Evolutionary conservation across 2,797 vertebrate species (phyloP).

Genomic region (Masticophis lateralis): DNA sequence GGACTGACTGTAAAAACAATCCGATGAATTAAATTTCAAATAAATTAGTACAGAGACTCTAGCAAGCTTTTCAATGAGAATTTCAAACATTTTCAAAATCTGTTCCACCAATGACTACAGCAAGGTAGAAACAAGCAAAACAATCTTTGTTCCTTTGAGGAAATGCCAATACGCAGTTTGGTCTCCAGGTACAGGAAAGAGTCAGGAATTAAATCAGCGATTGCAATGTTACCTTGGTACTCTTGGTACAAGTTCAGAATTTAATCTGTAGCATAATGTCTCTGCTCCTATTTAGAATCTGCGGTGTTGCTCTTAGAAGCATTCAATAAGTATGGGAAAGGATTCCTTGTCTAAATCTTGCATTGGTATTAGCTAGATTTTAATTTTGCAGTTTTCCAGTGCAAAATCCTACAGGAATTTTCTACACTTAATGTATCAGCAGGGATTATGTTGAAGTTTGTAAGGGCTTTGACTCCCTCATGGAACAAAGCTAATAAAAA

Average conservation of each 20-base stretch:
- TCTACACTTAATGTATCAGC: slow-evolving; percentile 50
- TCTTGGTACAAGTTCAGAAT: neutral
- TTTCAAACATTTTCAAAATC: neutral
- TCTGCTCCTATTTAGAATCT: slow-evolving; percentile 19
- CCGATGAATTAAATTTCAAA: neutral
- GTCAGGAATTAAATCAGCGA: neutral
- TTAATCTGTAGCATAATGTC: neutral
- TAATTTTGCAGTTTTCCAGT: slow-evolving; percentile 56
- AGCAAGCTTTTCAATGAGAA: neutral
- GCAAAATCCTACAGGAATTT: slow-evolving; percentile 56
- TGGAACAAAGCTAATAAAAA: neutral
- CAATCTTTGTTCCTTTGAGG: neutral
- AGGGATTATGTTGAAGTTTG: slow-evolving; percentile 13
- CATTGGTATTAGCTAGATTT: slow-evolving; percentile 50
- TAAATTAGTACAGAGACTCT: neutral
- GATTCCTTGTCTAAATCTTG: slow-evolving; percentile 48
- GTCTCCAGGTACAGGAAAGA: neutral
- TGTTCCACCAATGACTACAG: neutral
- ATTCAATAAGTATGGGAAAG: neutral
- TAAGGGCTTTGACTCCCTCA: neutral
- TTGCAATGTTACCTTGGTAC: neutral
- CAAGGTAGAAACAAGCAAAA: neutral
- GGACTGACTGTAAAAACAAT: neutral
- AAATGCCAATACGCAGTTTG: neutral
- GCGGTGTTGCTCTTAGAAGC: slow-evolving; percentile 39